A percentile compares a stretch with the other conserved stretches of the same genome.
Evolutionary conservation across 2,888 invertebrate species (phyloP).

Genomic region (Rhorus exstirpatorius): DNA sequence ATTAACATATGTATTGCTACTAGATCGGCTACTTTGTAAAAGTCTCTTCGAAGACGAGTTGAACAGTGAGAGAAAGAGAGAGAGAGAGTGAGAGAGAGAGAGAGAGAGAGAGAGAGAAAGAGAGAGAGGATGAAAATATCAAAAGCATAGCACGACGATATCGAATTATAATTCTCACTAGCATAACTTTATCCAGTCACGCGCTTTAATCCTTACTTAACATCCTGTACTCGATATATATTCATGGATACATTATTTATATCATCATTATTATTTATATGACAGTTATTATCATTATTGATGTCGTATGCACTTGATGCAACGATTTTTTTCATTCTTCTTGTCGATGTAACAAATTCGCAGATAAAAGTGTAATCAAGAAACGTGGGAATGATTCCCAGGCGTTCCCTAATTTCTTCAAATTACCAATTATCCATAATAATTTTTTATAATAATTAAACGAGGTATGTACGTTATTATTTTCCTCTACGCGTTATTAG

Average conservation of each 20-base stretch:
- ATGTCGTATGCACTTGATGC: slow-evolving; percentile 29
- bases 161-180: slow-evolving; percentile 54
- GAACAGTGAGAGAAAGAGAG: slow-evolving; percentile 9
- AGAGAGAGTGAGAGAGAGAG: slow-evolving; percentile 31
- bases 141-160: slow-evolving; percentile 41
- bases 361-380: slow-evolving; percentile 25
- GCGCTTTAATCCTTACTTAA: slow-evolving; percentile 57
- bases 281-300: slow-evolving; percentile 41
- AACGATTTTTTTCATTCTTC: neutral
- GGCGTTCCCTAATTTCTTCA: slow-evolving; percentile 58
- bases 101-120: slow-evolving; percentile 17
- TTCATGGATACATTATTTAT: slow-evolving; percentile 35
- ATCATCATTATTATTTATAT: slow-evolving; percentile 47
- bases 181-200: slow-evolving; percentile 60
- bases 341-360: neutral
- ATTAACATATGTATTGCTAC: slow-evolving; percentile 69
- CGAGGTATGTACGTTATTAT: slow-evolving; percentile 57
- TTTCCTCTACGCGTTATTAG: slow-evolving; percentile 52
- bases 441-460: slow-evolving; percentile 63
- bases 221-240: slow-evolving; percentile 41
- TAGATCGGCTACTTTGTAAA: slow-evolving; percentile 59
- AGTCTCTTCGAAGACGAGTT: slow-evolving; percentile 46
- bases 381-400: slow-evolving; percentile 44
- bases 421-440: slow-evolving; percentile 51
- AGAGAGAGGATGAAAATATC: slow-evolving; percentile 52